phyloP scores from a whole-genome alignment of 23 tunicate species.

The Diplosoma virens region DNA sequence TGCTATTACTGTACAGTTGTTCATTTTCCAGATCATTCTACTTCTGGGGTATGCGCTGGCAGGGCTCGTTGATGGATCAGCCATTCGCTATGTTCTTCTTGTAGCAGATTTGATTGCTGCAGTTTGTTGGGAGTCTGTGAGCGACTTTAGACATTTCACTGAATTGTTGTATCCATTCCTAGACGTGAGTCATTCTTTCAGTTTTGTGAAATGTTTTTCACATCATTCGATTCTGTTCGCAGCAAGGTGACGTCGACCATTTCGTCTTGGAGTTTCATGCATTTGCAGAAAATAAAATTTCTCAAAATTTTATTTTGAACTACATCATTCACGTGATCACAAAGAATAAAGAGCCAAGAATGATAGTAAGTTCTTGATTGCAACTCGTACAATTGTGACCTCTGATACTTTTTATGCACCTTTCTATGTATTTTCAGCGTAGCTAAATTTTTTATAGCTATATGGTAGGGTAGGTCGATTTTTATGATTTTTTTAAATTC shows the following conservation, averaged over 20 bases:
- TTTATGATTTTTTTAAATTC: too few relatives aligned
- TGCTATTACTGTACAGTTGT: too few relatives aligned
- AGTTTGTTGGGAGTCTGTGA: conserved; percentile 61
- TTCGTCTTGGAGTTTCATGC: conserved; percentile 76
- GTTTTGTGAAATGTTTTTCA: too few relatives aligned
- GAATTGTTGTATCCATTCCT: conserved; percentile 64
- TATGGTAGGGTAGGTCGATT: too few relatives aligned
- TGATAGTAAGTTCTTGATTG: conserved; percentile 58
- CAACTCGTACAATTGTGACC: too few relatives aligned
- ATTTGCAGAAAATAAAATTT: conserved; percentile 85
- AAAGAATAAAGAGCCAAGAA: conserved; percentile 83
- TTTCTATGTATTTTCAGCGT: too few relatives aligned
- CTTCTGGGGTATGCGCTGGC: conserved; percentile 51
- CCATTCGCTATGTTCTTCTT: conserved; percentile 60
- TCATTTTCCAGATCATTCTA: conserved; percentile 55
- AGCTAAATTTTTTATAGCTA: too few relatives aligned
- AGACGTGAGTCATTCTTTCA: conserved; percentile 17
- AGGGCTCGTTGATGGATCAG: conserved; percentile 65
- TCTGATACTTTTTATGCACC: too few relatives aligned
- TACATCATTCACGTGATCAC: conserved; percentile 58
- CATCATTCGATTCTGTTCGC: too few relatives aligned
- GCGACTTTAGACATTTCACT: conserved; percentile 60
- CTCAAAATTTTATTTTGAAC: conserved; percentile 62
- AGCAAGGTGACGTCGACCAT: conserved; percentile 85
- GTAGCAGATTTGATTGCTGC: conserved; percentile 71